Percentiles rank a stretch among this genome's conserved stretches.
phyloP scores from a whole-genome alignment of 2,888 invertebrate species.

The Linyphia triangularis region DNA sequence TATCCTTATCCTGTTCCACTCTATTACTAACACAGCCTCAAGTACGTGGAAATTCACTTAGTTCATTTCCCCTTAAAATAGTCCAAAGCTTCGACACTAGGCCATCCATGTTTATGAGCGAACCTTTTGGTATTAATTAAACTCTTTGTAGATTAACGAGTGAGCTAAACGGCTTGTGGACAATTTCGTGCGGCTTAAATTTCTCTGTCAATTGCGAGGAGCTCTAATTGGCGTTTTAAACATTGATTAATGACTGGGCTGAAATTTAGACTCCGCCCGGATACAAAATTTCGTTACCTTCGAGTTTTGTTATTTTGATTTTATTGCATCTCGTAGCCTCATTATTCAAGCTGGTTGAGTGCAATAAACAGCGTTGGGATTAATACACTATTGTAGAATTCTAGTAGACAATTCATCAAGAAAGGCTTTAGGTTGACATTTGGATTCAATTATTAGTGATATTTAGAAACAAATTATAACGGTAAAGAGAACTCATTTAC shows the following conservation, averaged over 20 bases:
- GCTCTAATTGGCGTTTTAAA: constrained; percentile 59
- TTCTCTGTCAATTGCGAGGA: constrained; percentile 45
- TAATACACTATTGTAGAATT: too few species aligned
- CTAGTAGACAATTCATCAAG: background rate
- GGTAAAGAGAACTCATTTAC: too few species aligned
- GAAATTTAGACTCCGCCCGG: background rate
- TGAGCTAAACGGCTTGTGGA: constrained; percentile 50
- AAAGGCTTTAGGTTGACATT: background rate
- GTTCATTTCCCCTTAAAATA: background rate
- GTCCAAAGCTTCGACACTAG: background rate
- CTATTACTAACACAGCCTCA: too few species aligned
- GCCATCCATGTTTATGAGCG: constrained; percentile 43
- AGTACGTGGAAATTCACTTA: constrained; percentile 14
- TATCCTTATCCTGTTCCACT: background rate
- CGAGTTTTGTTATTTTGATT: background rate
- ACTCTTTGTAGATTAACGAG: constrained; percentile 50
- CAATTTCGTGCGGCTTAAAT: constrained; percentile 53
- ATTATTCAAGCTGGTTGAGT: too few species aligned
- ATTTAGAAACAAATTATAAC: too few species aligned
- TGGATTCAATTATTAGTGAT: background rate
- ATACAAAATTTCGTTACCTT: constrained; percentile 1
- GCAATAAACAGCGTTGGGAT: too few species aligned
- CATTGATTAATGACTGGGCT: constrained; percentile 55
- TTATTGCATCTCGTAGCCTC: background rate
- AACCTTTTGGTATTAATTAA: constrained; percentile 47